phyloP scores from a whole-genome alignment of 2,797 vertebrate species.

The Menidia menidia region DNA sequence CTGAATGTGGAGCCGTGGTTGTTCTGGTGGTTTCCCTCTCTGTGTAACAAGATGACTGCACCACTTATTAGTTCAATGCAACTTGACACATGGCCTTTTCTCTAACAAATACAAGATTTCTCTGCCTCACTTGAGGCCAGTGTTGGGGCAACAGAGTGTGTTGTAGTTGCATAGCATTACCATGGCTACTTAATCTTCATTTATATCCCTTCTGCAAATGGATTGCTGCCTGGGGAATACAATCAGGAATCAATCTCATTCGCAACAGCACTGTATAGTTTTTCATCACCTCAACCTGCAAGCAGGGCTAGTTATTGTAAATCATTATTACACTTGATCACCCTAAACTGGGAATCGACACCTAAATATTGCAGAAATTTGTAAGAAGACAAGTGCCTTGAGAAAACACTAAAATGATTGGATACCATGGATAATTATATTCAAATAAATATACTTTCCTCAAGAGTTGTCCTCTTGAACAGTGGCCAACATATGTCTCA shows the following conservation, averaged over 20 bases:
- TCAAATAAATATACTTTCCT: slow-evolving; percentile 40
- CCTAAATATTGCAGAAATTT: slow-evolving; percentile 15
- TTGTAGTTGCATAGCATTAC: neutral
- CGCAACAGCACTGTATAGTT: slow-evolving; percentile 21
- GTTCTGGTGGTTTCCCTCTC: slow-evolving; percentile 13
- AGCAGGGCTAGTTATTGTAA: slow-evolving; percentile 13
- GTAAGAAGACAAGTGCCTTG: slow-evolving; percentile 15
- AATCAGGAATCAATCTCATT: slow-evolving; percentile 19
- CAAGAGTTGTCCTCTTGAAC: slow-evolving; percentile 41
- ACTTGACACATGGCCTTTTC: slow-evolving; percentile 55
- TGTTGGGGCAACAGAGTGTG: neutral
- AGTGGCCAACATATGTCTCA: slow-evolving; percentile 57
- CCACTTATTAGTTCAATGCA: slow-evolving; percentile 28
- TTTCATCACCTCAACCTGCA: slow-evolving; percentile 25
- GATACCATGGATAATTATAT: slow-evolving; percentile 26
- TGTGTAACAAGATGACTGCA: slow-evolving; percentile 12
- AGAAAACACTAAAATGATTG: slow-evolving; percentile 41
- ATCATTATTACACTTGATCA: slow-evolving; percentile 29
- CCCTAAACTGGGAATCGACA: slow-evolving; percentile 22
- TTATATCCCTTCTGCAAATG: slow-evolving; percentile 1
- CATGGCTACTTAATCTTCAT: neutral
- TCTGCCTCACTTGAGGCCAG: slow-evolving; percentile 23
- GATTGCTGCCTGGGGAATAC: neutral
- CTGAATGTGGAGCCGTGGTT: slow-evolving; percentile 1
- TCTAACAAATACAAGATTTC: slow-evolving; percentile 28